Conservation (phyloP, 1,140 invertebrate species). For the Lepidurus packardi region DNA sequence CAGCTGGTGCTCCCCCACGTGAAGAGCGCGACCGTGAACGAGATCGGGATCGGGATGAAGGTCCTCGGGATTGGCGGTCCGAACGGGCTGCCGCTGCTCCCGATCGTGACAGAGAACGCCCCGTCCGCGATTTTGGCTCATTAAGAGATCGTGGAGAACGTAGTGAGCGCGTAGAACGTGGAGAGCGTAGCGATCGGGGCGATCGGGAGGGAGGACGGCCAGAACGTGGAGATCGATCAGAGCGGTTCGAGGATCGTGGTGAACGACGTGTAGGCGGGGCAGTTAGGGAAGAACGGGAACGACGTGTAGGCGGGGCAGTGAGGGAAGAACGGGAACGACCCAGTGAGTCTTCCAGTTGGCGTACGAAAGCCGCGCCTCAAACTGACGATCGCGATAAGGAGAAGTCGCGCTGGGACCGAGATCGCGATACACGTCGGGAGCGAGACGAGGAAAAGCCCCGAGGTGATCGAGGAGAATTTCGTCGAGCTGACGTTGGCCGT, state of each 20-base stretch:
- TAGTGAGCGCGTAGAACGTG: slow-evolving; percentile 27
- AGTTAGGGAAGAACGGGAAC: background rate
- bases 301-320: background rate
- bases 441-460: background rate
- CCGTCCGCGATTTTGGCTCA: background rate
- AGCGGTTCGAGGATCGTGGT: background rate
- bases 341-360: background rate
- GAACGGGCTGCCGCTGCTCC: background rate
- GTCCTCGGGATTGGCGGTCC: background rate
- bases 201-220: background rate
- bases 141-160: background rate
- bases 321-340: background rate
- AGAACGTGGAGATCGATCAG: background rate
- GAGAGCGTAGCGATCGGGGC: background rate
- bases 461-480: slow-evolving; percentile 4
- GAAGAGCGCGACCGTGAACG: background rate
- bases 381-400: slow-evolving; percentile 15
- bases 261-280: background rate
- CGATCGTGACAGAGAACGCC: background rate
- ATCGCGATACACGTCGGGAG: slow-evolving; percentile 23
- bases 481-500: slow-evolving; percentile 16
- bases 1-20: background rate
- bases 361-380: background rate
- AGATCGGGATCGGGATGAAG: background rate
- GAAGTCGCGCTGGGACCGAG: background rate